Evolutionary conservation across 2,797 vertebrate genomes (phyloP).

Genomic region (Synaphobranchus kaupii): DNA sequence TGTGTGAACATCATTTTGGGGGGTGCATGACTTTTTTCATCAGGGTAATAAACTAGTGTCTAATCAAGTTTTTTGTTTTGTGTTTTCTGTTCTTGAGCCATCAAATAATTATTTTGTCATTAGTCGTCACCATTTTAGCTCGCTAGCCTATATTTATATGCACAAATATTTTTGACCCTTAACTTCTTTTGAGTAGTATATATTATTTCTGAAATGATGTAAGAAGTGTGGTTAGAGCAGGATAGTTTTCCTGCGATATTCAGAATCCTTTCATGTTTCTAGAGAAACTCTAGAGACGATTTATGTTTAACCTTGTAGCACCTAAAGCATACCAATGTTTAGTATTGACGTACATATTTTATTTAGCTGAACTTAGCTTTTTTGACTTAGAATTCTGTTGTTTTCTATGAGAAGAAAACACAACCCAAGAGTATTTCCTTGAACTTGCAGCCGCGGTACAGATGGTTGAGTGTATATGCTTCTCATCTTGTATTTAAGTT

Average conservation of each 20-base stretch:
- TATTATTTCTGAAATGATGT: conserved; percentile 50
- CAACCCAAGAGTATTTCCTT: conserved; percentile 46
- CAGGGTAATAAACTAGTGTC: no score
- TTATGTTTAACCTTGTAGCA: neutral
- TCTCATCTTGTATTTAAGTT: conserved; percentile 55
- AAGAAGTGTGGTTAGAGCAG: conserved; percentile 44
- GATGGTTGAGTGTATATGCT: conserved; percentile 58
- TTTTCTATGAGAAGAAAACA: conserved; percentile 58
- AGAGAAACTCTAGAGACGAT: conserved; percentile 18
- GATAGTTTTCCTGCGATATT: conserved; percentile 38
- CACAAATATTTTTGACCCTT: no score
- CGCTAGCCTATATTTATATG: no score
- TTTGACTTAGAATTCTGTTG: conserved; percentile 34
- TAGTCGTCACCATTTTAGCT: no score
- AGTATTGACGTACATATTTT: conserved; percentile 9
- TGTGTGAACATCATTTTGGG: no score
- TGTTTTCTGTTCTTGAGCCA: no score
- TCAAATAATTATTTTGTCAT: no score
- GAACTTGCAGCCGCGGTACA: conserved; percentile 41
- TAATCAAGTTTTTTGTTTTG: no score
- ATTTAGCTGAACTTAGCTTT: neutral
- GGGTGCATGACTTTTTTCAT: no score
- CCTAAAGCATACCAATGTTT: conserved; percentile 29
- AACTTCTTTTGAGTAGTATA: no score
- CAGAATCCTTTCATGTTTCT: conserved; percentile 46